These are phyloP conservation scores for Delphinapterus leucas DNA, from an alignment of 2,113 vertebrate species.

Conservation along the genomic window DNA sequence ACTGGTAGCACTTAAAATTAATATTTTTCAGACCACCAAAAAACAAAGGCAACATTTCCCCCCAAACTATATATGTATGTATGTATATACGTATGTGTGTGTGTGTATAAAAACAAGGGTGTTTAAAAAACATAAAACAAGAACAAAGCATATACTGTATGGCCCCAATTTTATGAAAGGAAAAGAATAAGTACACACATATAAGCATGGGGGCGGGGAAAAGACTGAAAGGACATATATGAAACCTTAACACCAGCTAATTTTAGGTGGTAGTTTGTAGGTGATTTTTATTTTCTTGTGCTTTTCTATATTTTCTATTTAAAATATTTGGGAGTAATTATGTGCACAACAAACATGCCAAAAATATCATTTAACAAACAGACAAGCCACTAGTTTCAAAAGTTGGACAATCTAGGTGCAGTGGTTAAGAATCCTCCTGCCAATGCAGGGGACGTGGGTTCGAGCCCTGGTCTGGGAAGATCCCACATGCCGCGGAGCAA, in stretches of 20 bases:
- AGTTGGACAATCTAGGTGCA: not conserved
- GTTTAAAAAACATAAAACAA: not conserved
- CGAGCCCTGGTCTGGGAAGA: too few species aligned
- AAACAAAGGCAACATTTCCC: not conserved
- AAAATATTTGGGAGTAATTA: not conserved
- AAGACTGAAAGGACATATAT: not conserved
- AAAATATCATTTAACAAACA: conserved; percentile 1
- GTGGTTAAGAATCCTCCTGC: too few species aligned
- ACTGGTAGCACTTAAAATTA: not conserved
- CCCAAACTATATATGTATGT: not conserved
- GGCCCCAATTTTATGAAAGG: not conserved
- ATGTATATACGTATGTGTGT: fast-evolving
- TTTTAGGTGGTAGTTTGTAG: not conserved
- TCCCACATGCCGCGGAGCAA: too few species aligned
- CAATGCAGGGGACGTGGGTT: too few species aligned
- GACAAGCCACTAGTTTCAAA: not conserved
- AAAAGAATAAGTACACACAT: not conserved
- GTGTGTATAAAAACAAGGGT: not conserved
- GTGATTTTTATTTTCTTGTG: not conserved
- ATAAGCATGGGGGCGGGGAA: not conserved
- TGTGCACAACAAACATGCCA: not conserved
- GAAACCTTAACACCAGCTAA: not conserved
- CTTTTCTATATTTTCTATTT: not conserved
- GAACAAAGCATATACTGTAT: not conserved
- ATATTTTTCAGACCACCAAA: not conserved